Evolutionary conservation across 2,113 vertebrate genomes (phyloP), one percentile per base, ranked within the genome.

Genomic region (Melospiza georgiana): DNA sequence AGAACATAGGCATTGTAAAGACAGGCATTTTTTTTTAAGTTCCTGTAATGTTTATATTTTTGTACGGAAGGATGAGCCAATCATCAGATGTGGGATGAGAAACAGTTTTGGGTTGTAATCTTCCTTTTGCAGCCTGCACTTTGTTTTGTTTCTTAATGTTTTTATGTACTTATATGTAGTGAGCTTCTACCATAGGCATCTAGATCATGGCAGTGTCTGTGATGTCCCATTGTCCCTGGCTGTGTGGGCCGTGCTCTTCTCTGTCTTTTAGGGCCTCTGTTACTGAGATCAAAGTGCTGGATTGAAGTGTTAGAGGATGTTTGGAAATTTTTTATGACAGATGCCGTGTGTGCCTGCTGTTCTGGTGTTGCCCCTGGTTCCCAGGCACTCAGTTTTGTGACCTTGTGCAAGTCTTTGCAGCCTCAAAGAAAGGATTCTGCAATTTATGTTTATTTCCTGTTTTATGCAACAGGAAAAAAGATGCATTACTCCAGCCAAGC

Each of bases 311-410:
- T 68, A 41, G 18, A 59, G 69, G 69, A 35, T 68, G 21, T 72
- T 94, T 58, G 77, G 79, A 44, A 92, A 12, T 44, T 27, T 46
- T 49, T 65, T 54, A 31, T 91, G 74, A 22, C 57, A 46, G 12
- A 9, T 1, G 1, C 4, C 19, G 15, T 49, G 58, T 30, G 3
- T 55, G 30, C 10, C 2, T n/a, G 58, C n/a, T 1, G 0, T 82
- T 84, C 74, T 85, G 74, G 27, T 57, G 20, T 72, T 81, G 51
- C 10, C 21, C 11, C 3, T 1, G 3, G 11, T 71, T 81, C 31
- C 58, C 2, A 17, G 75, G 44, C 90, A 14, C 24, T 77, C 23
- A 31, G 7, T 57, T 87, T 37, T 72, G 57, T 89, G 71, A 93
- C 63, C 75, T 83, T 76, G 58, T 49, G 24, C n/a, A 22, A 52